Percentiles rank a stretch among this genome's conserved stretches.
These are phyloP conservation scores for Pycnomerus fuliginosus DNA, from an alignment of 2,888 invertebrate species.

Conservation along the genomic window DNA sequence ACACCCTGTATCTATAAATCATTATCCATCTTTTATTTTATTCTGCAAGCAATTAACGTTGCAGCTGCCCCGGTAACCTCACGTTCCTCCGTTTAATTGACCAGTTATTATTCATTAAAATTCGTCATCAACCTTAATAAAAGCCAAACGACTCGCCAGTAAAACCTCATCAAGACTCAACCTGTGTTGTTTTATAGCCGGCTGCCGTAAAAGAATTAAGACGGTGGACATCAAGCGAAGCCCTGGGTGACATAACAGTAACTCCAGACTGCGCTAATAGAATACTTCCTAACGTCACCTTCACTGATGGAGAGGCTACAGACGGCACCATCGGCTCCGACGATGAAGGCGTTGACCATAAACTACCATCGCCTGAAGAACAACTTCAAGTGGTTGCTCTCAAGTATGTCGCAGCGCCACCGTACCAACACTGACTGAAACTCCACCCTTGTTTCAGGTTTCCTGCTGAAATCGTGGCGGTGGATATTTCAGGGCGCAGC, in stretches of 20 bases:
- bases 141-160: neutral
- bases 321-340: slow-evolving; percentile 57
- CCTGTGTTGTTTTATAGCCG: slow-evolving; percentile 60
- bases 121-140: neutral
- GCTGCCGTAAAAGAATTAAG: slow-evolving; percentile 76
- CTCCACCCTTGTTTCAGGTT: slow-evolving; percentile 60
- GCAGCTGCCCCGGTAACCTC: too few species aligned
- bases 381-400: slow-evolving; percentile 79
- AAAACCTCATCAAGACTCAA: neutral
- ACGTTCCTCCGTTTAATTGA: too few species aligned
- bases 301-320: slow-evolving; percentile 56
- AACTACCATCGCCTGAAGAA: slow-evolving; percentile 85
- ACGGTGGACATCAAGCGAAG: slow-evolving; percentile 83
- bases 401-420: slow-evolving; percentile 60
- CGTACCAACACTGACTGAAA: slow-evolving; percentile 7
- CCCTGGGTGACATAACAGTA: slow-evolving; percentile 79
- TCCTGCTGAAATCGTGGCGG: slow-evolving; percentile 83
- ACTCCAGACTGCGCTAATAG: slow-evolving; percentile 76
- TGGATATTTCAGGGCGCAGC: slow-evolving; percentile 84
- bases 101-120: neutral
- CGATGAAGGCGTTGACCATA: slow-evolving; percentile 77
- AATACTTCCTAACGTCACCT: slow-evolving; percentile 56
- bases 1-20: too few species aligned
- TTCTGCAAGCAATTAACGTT: too few species aligned
- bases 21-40: too few species aligned